phyloP scores from a whole-genome alignment of 2,888 invertebrate genomes.

The Cerastis leucographa region DNA sequence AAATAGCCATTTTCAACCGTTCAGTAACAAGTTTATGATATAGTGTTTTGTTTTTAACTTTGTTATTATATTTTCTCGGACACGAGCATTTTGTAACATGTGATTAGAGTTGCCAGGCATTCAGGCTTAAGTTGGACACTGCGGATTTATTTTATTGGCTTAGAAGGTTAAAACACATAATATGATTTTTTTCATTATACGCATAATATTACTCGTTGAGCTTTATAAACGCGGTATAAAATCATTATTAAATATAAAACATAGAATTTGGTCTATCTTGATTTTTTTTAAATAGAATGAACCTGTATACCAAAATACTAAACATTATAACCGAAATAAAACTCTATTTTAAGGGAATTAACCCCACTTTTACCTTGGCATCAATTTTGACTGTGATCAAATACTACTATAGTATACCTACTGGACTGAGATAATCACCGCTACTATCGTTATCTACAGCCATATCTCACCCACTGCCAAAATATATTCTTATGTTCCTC shows the following conservation, averaged over 20 bases:
- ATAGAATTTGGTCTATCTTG: not conserved
- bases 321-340: not conserved
- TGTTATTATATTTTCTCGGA: constrained; percentile 16
- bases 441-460: not conserved
- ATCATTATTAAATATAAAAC: too few relatives aligned
- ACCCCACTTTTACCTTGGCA: not conserved
- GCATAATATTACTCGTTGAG: not conserved
- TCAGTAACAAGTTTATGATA: constrained; percentile 53
- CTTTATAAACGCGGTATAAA: not conserved
- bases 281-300: not conserved
- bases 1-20: constrained; percentile 48
- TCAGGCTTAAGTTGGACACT: not conserved
- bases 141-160: not conserved
- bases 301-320: not conserved
- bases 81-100: constrained; percentile 41
- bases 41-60: constrained; percentile 34
- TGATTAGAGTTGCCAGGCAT: constrained; percentile 21
- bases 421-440: not conserved
- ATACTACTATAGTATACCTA: too few relatives aligned
- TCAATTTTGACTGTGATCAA: not conserved
- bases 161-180: not conserved
- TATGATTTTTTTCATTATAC: not conserved
- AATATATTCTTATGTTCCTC: not conserved
- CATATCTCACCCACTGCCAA: not conserved
- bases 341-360: not conserved